Evolutionary conservation across 2,797 vertebrate species (phyloP), one percentile per base, ranked within the genome.

Genomic region (Leuciscus waleckii): DNA sequence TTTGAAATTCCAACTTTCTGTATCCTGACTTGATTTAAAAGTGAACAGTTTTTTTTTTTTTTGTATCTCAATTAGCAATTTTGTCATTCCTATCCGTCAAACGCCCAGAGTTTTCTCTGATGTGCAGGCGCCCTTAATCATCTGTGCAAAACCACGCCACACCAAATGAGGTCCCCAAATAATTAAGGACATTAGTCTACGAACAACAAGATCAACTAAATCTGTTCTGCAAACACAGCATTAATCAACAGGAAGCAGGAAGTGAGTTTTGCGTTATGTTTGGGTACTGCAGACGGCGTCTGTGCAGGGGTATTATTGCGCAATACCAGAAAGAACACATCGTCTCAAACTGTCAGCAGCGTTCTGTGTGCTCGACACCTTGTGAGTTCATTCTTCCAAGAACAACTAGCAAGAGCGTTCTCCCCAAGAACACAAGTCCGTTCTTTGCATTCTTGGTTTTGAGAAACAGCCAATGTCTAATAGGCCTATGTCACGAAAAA

Each of bases 151-250:
- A 81, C 51, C 83, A 65, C 43, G 39, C 37, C 77, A 86, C 73
- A 73, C 74, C 79, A 80, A 73, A 85, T 19, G 21, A 83, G 84
- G 49, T 86, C 54, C 43, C 56, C 56, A 69, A 88, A 86, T 87
- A 86, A 90, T 89, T 89, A 92, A 93, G 90, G 91, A 91, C 88
- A 94, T 89, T 88, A 68, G 90, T 86, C 84, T 75, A 65, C 58
- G 89, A 90, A 93, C 82, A 93, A 92, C 74, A 79, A 81, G 61
- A 74, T 85, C 88, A 83, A 90, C 78, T 69, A 79, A 78, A 82
- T 85, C 88, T 85, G 80, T 81, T 84, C 37, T 77, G 79, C 85
- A 88, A 89, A 89, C 77, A 84, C 73, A 76, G 63, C 74, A 90
- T 86, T 84, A 82, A 89, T 89, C 86, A 81, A 85, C 46, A 70